A percentile compares a stretch with the other conserved stretches of the same genome.
These are phyloP conservation scores for Clamator glandarius DNA, from an alignment of 2,797 vertebrate genomes.

Conservation along the genomic window DNA sequence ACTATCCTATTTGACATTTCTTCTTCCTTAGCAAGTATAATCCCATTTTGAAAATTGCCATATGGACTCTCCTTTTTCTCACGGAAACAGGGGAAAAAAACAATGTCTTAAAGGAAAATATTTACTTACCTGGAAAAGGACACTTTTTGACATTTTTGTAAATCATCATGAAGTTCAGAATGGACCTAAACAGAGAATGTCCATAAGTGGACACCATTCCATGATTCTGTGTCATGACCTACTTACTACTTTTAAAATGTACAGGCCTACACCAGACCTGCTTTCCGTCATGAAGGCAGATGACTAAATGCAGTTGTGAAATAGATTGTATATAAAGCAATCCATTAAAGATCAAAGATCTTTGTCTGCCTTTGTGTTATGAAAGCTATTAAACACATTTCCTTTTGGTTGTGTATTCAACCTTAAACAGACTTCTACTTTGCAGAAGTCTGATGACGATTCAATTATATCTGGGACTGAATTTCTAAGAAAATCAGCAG, in stretches of 20 bases:
- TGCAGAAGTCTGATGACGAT: constrained; percentile 26
- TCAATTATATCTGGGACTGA: constrained; percentile 42
- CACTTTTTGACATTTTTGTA: neutral
- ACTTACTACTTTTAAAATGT: neutral
- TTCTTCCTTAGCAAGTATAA: neutral
- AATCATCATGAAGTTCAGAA: neutral
- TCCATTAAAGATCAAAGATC: constrained; percentile 44
- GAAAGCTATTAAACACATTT: constrained; percentile 62
- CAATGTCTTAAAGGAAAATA: too few species aligned
- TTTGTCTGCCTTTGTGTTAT: neutral
- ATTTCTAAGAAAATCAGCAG: constrained; percentile 48
- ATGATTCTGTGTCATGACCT: neutral
- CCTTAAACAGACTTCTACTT: constrained; percentile 30
- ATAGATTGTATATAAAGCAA: constrained; percentile 36
- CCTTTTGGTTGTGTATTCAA: constrained; percentile 26
- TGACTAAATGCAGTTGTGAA: constrained; percentile 58
- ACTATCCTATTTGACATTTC: neutral
- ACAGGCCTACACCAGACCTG: neutral
- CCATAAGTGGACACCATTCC: neutral
- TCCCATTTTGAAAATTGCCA: neutral
- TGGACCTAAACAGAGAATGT: neutral
- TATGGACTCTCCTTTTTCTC: neutral
- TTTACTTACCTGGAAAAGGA: neutral
- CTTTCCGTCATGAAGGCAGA: constrained; percentile 46
- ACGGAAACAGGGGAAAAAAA: neutral